These are phyloP conservation scores for Agrilus mali DNA, from an alignment of 2,888 invertebrate genomes.

Conservation along the genomic window DNA sequence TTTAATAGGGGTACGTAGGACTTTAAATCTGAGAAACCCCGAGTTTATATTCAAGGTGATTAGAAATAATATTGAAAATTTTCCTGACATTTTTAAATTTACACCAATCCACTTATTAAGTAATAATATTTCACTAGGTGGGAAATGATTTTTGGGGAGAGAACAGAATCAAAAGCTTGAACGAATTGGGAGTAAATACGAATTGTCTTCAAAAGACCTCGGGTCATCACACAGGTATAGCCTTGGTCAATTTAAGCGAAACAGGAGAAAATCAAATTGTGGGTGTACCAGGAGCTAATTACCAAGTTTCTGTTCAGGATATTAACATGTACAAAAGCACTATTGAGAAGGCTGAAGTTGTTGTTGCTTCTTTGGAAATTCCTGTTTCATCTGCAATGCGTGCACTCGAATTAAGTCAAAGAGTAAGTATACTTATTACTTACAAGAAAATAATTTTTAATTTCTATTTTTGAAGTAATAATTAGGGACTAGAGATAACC, in stretches of 20 bases:
- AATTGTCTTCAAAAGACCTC: conserved; percentile 43
- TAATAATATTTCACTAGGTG: too few species aligned
- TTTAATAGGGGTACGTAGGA: too few species aligned
- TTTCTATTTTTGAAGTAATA: too few species aligned
- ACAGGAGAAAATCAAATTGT: conserved; percentile 89
- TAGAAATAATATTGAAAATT: too few species aligned
- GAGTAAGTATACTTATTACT: conserved; percentile 36
- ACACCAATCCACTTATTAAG: too few species aligned
- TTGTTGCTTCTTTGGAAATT: conserved; percentile 82
- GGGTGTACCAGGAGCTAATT: conserved; percentile 81
- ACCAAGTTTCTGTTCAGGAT: conserved; percentile 47
- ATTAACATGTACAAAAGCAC: conserved; percentile 43
- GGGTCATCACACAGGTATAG: conserved; percentile 65
- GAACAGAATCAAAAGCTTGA: conserved; percentile 61
- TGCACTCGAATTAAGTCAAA: conserved; percentile 51
- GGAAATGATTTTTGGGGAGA: conserved; percentile 80
- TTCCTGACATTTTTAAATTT: too few species aligned
- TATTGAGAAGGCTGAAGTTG: conserved; percentile 48
- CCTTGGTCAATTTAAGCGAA: conserved; percentile 79
- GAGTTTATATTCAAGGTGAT: too few species aligned
- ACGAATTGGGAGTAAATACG: conserved; percentile 50
- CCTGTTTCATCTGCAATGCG: conserved; percentile 55
- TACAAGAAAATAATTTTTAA: too few species aligned
- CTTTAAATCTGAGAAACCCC: too few species aligned
- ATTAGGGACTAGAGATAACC: too few species aligned